Conservation (phyloP, 2,888 invertebrate genomes). For the Ellobium chinense region DNA sequence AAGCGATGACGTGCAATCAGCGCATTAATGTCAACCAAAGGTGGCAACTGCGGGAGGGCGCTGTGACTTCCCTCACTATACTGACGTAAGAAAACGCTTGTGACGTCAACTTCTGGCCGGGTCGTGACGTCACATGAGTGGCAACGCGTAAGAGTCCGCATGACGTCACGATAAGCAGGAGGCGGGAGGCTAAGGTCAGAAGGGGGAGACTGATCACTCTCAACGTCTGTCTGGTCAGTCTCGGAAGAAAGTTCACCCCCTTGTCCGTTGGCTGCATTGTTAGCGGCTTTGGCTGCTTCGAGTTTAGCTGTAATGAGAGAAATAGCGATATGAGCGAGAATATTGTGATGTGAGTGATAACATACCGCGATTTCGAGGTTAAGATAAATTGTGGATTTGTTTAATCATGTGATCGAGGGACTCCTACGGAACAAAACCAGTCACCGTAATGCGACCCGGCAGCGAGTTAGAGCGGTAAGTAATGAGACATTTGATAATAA, state of each 20-base stretch:
- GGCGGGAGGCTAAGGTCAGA: neutral
- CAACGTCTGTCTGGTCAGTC: neutral
- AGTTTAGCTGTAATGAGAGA: constrained; percentile 11
- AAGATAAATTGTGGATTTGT: no score
- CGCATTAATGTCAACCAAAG: neutral
- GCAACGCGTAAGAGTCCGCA: constrained; percentile 20
- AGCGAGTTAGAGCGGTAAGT: no score
- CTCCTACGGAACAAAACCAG: no score
- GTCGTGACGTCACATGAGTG: constrained; percentile 18
- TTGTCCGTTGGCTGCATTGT: neutral
- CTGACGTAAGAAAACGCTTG: neutral
- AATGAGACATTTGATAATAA: no score
- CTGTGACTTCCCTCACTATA: constrained; percentile 8
- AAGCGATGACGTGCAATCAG: constrained; percentile 16
- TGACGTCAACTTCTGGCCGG: neutral
- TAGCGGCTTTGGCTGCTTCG: constrained; percentile 26
- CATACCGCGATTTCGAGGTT: no score
- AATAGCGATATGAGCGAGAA: no score
- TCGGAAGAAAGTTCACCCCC: neutral
- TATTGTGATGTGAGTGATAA: no score
- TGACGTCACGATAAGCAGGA: constrained; percentile 24
- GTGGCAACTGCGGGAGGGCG: neutral
- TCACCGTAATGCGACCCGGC: no score
- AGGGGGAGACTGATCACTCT: no score
- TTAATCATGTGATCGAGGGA: no score